Conservation (phyloP, 2,797 vertebrate species). For the Heterohyrax brucei region DNA sequence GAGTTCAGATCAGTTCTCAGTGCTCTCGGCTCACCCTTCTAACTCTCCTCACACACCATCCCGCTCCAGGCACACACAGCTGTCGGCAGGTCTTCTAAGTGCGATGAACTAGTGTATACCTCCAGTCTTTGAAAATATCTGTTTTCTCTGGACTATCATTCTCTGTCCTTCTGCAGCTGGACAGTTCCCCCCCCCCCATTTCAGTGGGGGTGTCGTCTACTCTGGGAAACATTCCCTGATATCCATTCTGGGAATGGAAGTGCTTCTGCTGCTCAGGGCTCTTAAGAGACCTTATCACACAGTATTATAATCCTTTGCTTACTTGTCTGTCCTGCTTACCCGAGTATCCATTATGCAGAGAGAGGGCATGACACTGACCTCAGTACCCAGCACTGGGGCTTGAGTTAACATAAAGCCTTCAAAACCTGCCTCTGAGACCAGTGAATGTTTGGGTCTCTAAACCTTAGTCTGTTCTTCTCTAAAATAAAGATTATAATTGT, state of each 20-base stretch:
- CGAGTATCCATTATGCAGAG: not conserved
- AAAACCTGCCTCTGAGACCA: too few relatives aligned
- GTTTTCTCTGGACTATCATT: not conserved
- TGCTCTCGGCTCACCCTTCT: not conserved
- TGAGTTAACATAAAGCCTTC: not conserved
- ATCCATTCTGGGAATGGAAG: not conserved
- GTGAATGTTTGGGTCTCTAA: not conserved
- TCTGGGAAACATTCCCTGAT: not conserved
- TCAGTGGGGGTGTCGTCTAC: not conserved
- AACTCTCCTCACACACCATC: not conserved
- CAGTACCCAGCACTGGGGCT: rapidly evolving
- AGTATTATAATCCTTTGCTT: too few relatives aligned
- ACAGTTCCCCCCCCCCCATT: too few relatives aligned
- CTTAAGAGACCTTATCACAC: not conserved
- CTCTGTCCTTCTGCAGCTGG: not conserved
- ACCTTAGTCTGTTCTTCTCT: not conserved
- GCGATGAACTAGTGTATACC: not conserved
- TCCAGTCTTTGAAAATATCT: not conserved
- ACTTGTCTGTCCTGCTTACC: not conserved
- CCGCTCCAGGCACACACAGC: not conserved
- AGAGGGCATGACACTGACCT: not conserved
- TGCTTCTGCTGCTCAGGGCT: not conserved
- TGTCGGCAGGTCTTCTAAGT: not conserved
- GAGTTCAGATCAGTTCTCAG: not conserved
- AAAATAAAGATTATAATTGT: not conserved